Percentiles rank a stretch among this genome's conserved stretches.
Evolutionary conservation across 2,113 vertebrate genomes (phyloP).

Genomic region (Myotis lucifugus): DNA sequence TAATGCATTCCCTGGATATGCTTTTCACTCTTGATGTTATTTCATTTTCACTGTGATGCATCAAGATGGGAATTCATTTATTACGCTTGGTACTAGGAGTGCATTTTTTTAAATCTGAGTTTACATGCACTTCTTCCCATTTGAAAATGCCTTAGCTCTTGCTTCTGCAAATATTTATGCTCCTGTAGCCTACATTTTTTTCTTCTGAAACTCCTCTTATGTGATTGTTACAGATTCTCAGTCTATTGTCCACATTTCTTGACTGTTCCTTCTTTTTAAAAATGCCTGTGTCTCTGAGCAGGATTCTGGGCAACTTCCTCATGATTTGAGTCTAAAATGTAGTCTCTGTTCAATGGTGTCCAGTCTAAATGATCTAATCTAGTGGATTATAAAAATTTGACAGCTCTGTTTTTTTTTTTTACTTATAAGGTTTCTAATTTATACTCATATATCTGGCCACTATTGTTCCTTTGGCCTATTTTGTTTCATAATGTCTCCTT

Average conservation of each 20-base stretch:
- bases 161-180: conserved; percentile 10
- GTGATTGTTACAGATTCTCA: neutral
- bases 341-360: neutral
- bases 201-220: neutral
- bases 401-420: neutral
- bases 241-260: neutral
- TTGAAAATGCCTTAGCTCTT: neutral
- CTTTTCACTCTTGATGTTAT: neutral
- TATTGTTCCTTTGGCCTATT: neutral
- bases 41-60: neutral
- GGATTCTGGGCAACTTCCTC: neutral
- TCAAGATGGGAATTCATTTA: neutral
- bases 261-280: neutral
- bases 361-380: neutral
- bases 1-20: neutral
- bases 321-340: neutral
- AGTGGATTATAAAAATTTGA: neutral
- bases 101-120: neutral
- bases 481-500: neutral
- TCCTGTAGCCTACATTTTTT: neutral
- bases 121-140: neutral
- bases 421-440: neutral
- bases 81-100: neutral
- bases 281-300: neutral
- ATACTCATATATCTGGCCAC: neutral